Conservation (phyloP, 2,797 vertebrate species). For the Adrianichthys oophorus region DNA sequence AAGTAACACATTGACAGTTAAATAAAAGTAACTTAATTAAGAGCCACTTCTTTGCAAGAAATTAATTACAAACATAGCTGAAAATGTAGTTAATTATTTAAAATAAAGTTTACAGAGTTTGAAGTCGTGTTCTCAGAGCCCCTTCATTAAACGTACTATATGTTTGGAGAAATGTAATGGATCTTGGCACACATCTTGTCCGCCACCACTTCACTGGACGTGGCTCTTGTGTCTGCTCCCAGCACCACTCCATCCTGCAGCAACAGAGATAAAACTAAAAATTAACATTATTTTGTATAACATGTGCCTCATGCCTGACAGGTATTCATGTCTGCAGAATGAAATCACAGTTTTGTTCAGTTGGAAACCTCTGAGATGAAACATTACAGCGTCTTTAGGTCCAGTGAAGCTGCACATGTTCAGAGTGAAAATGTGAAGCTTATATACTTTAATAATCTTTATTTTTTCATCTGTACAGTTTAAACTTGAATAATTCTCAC, state of each 20-base stretch:
- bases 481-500: constrained; percentile 26
- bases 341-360: background rate
- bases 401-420: background rate
- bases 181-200: constrained; percentile 80
- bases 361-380: too few relatives aligned
- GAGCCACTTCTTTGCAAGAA: too few relatives aligned
- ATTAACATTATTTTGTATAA: background rate
- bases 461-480: background rate
- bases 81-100: too few relatives aligned
- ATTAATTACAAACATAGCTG: too few relatives aligned
- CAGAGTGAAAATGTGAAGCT: too few relatives aligned
- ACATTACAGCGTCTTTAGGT: background rate
- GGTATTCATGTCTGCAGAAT: background rate
- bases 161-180: constrained; percentile 80
- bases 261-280: background rate
- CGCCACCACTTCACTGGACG: constrained; percentile 73
- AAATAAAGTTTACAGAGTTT: too few relatives aligned
- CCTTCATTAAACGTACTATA: constrained; percentile 68
- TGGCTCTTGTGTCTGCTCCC: constrained; percentile 79
- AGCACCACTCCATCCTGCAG: constrained; percentile 79
- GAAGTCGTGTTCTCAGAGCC: background rate
- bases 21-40: too few relatives aligned
- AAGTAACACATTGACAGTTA: too few relatives aligned
- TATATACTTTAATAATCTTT: too few relatives aligned
- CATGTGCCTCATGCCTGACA: background rate